phyloP scores from a whole-genome alignment of 2,113 vertebrate genomes.

The Hassar affinis region DNA sequence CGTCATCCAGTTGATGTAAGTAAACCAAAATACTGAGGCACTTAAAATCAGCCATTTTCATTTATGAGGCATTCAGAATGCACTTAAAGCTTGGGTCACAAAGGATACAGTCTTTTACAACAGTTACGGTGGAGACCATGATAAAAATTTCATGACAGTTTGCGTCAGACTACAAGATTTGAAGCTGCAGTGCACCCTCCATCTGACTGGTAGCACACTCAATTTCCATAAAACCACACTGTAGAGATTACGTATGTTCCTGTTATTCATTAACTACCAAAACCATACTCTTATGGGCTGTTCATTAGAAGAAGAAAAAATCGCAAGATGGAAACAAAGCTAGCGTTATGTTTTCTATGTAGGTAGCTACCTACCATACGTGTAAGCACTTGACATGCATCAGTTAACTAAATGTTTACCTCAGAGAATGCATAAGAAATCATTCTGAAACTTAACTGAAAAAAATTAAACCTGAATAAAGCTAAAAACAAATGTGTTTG shows the following conservation, averaged over 20 bases:
- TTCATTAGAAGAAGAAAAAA: neutral
- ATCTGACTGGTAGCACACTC: neutral
- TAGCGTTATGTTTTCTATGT: neutral
- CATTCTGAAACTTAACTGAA: neutral
- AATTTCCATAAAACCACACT: neutral
- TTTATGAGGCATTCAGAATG: slow-evolving; percentile 18
- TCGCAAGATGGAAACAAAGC: neutral
- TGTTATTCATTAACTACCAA: neutral
- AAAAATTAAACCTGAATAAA: neutral
- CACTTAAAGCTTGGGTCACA: slow-evolving; percentile 24
- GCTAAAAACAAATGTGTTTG: neutral
- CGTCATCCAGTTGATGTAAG: slow-evolving; percentile 28
- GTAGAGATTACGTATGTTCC: neutral
- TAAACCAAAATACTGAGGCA: slow-evolving; percentile 26
- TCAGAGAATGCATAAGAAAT: neutral
- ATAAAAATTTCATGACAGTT: slow-evolving; percentile 25
- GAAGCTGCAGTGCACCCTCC: slow-evolving; percentile 3
- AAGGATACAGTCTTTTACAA: slow-evolving; percentile 1
- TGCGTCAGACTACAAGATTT: slow-evolving; percentile 24
- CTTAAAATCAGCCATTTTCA: slow-evolving; percentile 17
- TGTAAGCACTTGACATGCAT: neutral
- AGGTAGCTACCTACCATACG: neutral
- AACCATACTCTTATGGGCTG: neutral
- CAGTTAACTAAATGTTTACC: neutral
- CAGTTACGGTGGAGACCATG: neutral